Evolutionary conservation across 2,113 vertebrate genomes (phyloP), one percentile per base, ranked within the genome.

Genomic region (Lophura nycthemera): DNA sequence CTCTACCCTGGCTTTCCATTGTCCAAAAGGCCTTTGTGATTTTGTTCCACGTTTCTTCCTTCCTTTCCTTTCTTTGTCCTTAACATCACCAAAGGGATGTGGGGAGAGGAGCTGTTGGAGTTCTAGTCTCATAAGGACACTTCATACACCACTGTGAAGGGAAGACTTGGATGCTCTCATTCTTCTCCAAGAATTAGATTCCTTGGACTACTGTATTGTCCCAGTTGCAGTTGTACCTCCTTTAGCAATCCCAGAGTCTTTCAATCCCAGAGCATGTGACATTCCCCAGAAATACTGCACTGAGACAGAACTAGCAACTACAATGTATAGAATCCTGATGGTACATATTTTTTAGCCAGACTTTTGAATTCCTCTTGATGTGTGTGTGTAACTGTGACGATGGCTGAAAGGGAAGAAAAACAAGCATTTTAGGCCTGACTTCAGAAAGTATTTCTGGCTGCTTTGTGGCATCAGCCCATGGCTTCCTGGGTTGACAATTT

Each of bases 181-280:
- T 20, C 7, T 36, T 25, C 22, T 20, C 43, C 15, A 86, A 74
- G 11, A 63, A 63, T 30, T 3, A 65, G 14, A 5, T 61, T 77
- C n/a, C 50, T 43, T 4, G 0, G 2, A 47, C 10, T 43, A 61
- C 47, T 4, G 11, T 3, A 20, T 13, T 19, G 63, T 91, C 43
- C 32, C n/a, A n/a, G 19, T 9, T 63, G 27, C 40, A 70, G 8
- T 20, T 1, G 0, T 47, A 17, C 15, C 11, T 63, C 8, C 12
- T 25, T 70, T 0, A 0, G 24, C n/a, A 59, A 0, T n/a, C 36
- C 8, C 54, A 52, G 43, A 65, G 16, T 13, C 45, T 80, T 59
- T n/a, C n/a, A n/a, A n/a, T n/a, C n/a, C n/a, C 57, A 72, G 36
- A 83, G 52, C 24, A 10, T 7, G 40, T 6, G 4, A 7, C 29